phyloP scores from a whole-genome alignment of 1,140 invertebrate genomes.

The Campoletis sonorensis region DNA sequence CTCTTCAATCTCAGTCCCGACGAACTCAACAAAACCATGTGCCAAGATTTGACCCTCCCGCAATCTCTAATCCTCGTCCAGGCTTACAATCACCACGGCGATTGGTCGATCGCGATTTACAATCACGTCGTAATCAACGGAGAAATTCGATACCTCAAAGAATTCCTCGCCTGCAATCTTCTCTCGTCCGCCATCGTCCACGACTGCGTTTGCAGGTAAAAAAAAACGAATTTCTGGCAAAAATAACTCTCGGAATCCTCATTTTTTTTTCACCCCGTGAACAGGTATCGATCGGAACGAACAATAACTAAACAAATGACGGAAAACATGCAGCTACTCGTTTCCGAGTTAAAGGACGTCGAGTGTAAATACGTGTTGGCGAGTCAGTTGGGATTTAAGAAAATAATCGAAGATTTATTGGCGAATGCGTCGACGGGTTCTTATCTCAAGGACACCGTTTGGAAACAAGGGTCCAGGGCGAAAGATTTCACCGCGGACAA shows the following conservation, averaged over 20 bases:
- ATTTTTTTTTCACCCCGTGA: constrained; percentile 6
- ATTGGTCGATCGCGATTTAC: constrained; percentile 82
- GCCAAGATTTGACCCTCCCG: constrained; percentile 74
- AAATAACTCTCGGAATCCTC: no score
- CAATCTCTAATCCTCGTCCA: constrained; percentile 82
- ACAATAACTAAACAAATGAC: constrained; percentile 71
- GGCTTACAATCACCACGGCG: constrained; percentile 80
- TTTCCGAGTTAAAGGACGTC: constrained; percentile 72
- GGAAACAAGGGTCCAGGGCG: constrained; percentile 66
- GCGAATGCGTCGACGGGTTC: constrained; percentile 63
- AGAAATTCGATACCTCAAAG: constrained; percentile 79
- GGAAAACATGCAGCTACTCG: constrained; percentile 72
- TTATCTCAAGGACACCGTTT: constrained; percentile 72
- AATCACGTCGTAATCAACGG: constrained; percentile 81
- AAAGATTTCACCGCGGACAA: constrained; percentile 54
- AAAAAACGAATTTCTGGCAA: no score
- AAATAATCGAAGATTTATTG: constrained; percentile 70
- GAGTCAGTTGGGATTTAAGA: constrained; percentile 76
- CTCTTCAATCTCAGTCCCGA: constrained; percentile 80
- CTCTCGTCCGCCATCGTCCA: constrained; percentile 77
- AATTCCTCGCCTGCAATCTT: constrained; percentile 78
- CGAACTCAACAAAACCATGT: constrained; percentile 75
- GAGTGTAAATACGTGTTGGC: constrained; percentile 77
- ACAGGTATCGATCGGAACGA: constrained; percentile 73
- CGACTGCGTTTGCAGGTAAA: constrained; percentile 79